phyloP scores from a whole-genome alignment of 2,113 vertebrate genomes.

The Bungarus multicinctus region DNA sequence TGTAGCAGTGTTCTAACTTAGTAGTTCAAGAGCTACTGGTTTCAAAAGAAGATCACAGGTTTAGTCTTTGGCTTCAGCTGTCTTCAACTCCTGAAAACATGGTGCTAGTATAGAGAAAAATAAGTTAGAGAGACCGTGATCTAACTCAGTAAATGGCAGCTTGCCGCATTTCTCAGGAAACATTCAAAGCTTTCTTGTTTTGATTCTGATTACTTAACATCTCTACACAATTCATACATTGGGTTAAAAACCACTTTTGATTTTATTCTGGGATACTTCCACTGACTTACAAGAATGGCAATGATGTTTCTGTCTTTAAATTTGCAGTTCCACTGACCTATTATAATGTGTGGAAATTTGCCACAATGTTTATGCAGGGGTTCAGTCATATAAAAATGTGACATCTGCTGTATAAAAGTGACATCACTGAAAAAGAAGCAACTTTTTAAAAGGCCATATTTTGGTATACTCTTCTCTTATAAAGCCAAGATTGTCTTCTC shows the following conservation, averaged over 20 bases:
- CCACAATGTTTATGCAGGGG: not conserved
- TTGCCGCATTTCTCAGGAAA: not conserved
- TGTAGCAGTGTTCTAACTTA: not conserved
- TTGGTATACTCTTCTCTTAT: conserved; percentile 23
- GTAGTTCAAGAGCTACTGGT: not conserved
- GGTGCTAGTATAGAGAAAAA: not conserved
- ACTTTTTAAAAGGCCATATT: conserved; percentile 5
- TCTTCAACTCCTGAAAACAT: not conserved
- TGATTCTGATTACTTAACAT: not conserved
- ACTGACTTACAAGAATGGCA: not conserved
- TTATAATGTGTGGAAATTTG: not conserved
- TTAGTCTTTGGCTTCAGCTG: not conserved
- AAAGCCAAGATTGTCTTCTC: conserved; percentile 22
- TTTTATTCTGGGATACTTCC: not conserved
- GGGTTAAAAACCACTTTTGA: not conserved
- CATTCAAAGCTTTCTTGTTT: not conserved
- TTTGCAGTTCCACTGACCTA: not conserved
- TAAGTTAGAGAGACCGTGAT: not conserved
- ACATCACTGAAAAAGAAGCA: conserved; percentile 26
- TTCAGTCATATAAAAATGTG: conserved; percentile 21
- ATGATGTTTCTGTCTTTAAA: not conserved
- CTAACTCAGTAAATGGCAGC: not conserved
- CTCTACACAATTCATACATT: not conserved
- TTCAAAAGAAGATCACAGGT: not conserved
- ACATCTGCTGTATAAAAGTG: conserved; percentile 13